phyloP scores from a whole-genome alignment of 2,113 vertebrate genomes.

The Eira barbara region DNA sequence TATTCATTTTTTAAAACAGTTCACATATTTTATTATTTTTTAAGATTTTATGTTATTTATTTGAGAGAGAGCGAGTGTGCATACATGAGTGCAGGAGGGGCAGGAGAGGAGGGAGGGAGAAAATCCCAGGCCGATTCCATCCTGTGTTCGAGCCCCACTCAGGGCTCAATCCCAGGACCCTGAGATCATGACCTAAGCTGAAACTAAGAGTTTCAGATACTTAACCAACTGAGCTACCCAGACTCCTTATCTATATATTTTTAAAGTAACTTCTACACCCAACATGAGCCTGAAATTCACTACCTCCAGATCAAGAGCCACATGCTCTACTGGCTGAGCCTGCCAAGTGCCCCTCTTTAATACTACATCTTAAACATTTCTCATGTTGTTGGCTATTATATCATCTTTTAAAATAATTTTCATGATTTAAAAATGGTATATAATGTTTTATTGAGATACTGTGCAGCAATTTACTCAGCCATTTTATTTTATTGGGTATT shows the following conservation, averaged over 20 bases:
- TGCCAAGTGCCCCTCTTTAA: neutral
- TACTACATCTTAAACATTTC: neutral
- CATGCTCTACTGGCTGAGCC: no score
- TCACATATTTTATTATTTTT: neutral
- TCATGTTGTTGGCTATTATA: neutral
- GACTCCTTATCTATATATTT: no score
- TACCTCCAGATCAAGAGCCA: no score
- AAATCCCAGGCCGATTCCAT: neutral
- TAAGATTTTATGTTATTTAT: neutral
- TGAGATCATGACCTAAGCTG: no score
- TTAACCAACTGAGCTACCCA: no score
- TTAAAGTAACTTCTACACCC: no score
- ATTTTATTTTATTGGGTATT: neutral
- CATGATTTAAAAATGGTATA: neutral
- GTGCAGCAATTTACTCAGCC: neutral
- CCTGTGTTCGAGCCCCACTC: neutral
- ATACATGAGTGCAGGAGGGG: neutral
- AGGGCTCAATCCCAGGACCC: neutral
- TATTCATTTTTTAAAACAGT: neutral
- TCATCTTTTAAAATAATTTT: neutral
- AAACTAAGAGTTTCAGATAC: no score
- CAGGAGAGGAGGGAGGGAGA: neutral
- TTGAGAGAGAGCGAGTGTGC: neutral
- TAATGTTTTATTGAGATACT: neutral
- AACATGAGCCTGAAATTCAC: no score